phyloP scores from a whole-genome alignment of 2,888 invertebrate species.

The Xanthia togata region DNA sequence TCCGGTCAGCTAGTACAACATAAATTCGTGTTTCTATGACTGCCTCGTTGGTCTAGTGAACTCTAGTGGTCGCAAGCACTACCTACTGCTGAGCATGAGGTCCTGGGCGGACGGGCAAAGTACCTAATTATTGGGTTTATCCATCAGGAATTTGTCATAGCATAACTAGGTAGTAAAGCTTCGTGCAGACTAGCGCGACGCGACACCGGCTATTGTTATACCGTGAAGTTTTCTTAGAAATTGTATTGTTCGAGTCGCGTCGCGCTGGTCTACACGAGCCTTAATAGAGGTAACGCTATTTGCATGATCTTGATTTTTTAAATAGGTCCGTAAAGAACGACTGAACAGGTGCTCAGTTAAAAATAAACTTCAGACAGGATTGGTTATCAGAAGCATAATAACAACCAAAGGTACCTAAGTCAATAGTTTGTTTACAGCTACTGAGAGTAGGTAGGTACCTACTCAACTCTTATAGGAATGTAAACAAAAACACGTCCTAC shows the following conservation, averaged over 20 bases:
- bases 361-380: neutral
- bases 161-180: conserved; percentile 4
- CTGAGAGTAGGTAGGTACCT: conserved; percentile 18
- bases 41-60: no score
- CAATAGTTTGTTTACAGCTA: conserved; percentile 32
- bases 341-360: conserved; percentile 7
- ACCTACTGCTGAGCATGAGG: no score
- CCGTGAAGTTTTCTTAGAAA: no score
- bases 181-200: no score
- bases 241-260: no score
- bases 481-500: conserved; percentile 50
- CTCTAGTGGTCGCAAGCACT: no score
- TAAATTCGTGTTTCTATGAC: no score
- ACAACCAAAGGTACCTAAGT: conserved; percentile 22
- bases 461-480: conserved; percentile 37
- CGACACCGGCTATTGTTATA: no score
- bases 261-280: no score
- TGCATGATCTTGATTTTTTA: conserved; percentile 36
- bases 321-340: conserved; percentile 14
- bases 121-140: no score
- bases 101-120: no score
- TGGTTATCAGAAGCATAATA: neutral
- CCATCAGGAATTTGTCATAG: neutral
- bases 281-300: conserved; percentile 4
- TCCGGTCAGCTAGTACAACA: neutral